Evolutionary conservation across 2,113 vertebrate species (phyloP).

Genomic region (Dipodomys spectabilis): DNA sequence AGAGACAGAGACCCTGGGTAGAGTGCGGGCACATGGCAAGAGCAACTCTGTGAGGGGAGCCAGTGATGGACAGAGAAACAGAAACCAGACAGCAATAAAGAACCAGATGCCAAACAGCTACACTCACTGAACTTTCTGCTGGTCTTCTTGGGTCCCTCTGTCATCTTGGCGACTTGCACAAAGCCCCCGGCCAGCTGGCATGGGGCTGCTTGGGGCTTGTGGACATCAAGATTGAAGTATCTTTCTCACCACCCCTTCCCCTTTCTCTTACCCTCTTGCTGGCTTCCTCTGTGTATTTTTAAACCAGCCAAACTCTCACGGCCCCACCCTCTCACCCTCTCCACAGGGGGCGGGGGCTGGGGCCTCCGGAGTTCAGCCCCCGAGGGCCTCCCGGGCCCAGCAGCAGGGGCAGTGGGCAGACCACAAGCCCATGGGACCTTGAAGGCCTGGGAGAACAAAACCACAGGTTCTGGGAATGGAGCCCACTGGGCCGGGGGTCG

Average conservation of each 20-base stretch:
- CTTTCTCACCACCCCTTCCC: slow-evolving; percentile 78
- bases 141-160: slow-evolving; percentile 82
- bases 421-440: slow-evolving; percentile 47
- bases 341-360: neutral
- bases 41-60: neutral
- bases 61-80: neutral
- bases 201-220: slow-evolving; percentile 40
- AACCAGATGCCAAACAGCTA: neutral
- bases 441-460: slow-evolving; percentile 28
- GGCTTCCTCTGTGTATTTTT: slow-evolving; percentile 85
- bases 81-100: no score
- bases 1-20: accelerated
- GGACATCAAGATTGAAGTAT: slow-evolving; percentile 19
- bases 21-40: neutral
- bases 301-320: slow-evolving; percentile 74
- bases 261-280: slow-evolving; percentile 70
- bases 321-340: slow-evolving; percentile 54
- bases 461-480: slow-evolving; percentile 64
- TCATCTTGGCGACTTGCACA: slow-evolving; percentile 57
- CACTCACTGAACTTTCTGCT: slow-evolving; percentile 89
- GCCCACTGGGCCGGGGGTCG: slow-evolving; percentile 55
- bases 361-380: slow-evolving; percentile 53
- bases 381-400: slow-evolving; percentile 43
- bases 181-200: neutral
- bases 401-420: neutral